Conservation (phyloP, 2,797 vertebrate species). For the Taeniopygia guttata region DNA sequence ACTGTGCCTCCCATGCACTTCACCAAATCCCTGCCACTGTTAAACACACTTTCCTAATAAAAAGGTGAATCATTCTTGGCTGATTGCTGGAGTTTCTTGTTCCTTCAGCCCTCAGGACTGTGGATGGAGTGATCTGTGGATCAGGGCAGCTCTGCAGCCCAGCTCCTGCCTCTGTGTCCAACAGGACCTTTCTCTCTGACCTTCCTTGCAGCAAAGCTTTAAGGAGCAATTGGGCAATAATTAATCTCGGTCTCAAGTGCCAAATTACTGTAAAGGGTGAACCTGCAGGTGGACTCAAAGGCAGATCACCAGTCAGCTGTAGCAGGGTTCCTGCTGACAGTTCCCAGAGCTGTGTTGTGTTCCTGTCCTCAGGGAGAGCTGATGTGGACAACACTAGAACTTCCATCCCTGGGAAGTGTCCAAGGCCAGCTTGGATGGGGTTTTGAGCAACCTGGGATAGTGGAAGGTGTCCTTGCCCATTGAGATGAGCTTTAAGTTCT, state of each 20-base stretch:
- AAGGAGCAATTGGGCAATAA: not conserved
- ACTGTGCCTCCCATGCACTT: not conserved
- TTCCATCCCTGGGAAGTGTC: not conserved
- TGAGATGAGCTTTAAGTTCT: not conserved
- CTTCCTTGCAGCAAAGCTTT: not conserved
- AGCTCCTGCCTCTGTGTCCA: not conserved
- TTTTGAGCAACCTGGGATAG: not conserved
- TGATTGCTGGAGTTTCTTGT: not conserved
- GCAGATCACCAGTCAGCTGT: not conserved
- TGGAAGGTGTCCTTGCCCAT: not conserved
- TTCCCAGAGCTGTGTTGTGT: not conserved
- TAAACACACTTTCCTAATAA: slow-evolving; percentile 16
- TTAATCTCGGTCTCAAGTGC: not conserved
- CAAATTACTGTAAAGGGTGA: not conserved
- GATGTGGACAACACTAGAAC: not conserved
- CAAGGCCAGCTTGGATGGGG: rapidly evolving
- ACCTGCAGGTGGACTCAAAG: not conserved
- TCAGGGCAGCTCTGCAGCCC: not conserved
- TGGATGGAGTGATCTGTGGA: not conserved
- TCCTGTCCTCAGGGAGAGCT: not conserved
- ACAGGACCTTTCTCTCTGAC: not conserved
- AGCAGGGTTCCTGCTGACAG: not conserved
- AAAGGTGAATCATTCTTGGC: not conserved
- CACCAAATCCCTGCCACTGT: not conserved
- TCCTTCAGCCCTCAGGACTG: not conserved